Evolutionary conservation across 2,797 vertebrate genomes (phyloP).

Genomic region (Otolemur crassicaudatus): DNA sequence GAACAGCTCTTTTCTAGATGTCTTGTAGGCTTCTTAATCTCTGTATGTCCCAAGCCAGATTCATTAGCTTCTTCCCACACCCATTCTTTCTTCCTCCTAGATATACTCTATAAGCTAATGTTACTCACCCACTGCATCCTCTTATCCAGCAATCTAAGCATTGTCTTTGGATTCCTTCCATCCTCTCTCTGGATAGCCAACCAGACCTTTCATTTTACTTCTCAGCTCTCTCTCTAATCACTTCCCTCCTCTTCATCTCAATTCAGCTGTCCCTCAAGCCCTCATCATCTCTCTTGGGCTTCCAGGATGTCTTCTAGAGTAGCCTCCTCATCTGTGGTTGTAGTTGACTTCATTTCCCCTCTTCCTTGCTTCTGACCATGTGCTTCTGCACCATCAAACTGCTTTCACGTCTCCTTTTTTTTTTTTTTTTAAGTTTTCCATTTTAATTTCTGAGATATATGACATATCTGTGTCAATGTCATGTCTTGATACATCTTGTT

Average conservation of each 20-base stretch:
- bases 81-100: background rate
- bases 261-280: background rate
- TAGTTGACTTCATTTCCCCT: background rate
- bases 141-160: background rate
- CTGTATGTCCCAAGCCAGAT: background rate
- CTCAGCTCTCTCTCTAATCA: background rate
- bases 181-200: background rate
- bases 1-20: slow-evolving; percentile 34
- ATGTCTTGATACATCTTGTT: background rate
- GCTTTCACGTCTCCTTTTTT: background rate
- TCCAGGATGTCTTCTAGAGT: background rate
- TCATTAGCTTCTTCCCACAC: background rate
- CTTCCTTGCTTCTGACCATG: background rate
- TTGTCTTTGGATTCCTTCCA: slow-evolving; percentile 5
- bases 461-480: background rate
- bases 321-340: background rate
- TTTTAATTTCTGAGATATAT: background rate
- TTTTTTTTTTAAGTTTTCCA: background rate
- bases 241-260: background rate
- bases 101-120: background rate
- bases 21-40: background rate
- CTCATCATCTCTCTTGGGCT: background rate
- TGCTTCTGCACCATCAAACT: background rate
- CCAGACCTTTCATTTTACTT: background rate
- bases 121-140: background rate